Evolutionary conservation across 2,888 invertebrate genomes (phyloP).

Genomic region (Drosophila cracens): DNA sequence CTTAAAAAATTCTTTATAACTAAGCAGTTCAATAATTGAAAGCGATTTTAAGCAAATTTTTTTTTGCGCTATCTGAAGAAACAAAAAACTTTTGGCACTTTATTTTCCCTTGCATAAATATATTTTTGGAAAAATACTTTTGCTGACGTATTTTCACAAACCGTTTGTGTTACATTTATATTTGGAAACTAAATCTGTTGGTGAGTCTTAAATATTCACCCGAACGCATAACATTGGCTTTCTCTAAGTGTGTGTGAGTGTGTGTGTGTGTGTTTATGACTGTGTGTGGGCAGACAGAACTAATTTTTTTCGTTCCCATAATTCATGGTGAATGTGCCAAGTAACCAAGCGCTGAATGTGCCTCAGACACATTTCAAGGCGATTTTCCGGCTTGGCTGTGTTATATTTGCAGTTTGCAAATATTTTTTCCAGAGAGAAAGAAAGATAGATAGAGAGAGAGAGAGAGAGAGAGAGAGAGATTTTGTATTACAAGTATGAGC

Average conservation of each 20-base stretch:
- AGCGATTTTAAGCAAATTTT: neutral
- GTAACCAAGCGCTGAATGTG: constrained; percentile 44
- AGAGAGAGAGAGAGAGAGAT: neutral
- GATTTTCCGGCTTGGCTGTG: constrained; percentile 64
- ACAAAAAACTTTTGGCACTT: neutral
- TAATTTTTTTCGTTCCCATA: constrained; percentile 56
- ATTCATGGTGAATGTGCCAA: constrained; percentile 57
- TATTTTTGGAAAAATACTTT: neutral
- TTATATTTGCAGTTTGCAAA: constrained; percentile 52
- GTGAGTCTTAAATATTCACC: constrained; percentile 35
- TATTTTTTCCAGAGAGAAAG: constrained; percentile 23
- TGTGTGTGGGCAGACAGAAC: constrained; percentile 48
- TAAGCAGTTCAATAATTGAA: neutral
- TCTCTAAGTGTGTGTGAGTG: constrained; percentile 14
- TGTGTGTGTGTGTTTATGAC: constrained; percentile 19
- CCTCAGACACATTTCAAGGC: constrained; percentile 75
- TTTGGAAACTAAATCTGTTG: constrained; percentile 14
- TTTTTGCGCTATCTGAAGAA: no score
- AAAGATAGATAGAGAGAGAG: neutral
- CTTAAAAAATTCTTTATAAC: neutral
- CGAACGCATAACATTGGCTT: constrained; percentile 26
- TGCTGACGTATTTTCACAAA: neutral
- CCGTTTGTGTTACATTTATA: neutral
- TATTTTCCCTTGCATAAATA: neutral
- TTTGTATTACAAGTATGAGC: constrained; percentile 21